Percentiles rank a stretch among this genome's conserved stretches.
phyloP scores from a whole-genome alignment of 2,797 vertebrate genomes.

The Brachyrhaphis roseni region DNA sequence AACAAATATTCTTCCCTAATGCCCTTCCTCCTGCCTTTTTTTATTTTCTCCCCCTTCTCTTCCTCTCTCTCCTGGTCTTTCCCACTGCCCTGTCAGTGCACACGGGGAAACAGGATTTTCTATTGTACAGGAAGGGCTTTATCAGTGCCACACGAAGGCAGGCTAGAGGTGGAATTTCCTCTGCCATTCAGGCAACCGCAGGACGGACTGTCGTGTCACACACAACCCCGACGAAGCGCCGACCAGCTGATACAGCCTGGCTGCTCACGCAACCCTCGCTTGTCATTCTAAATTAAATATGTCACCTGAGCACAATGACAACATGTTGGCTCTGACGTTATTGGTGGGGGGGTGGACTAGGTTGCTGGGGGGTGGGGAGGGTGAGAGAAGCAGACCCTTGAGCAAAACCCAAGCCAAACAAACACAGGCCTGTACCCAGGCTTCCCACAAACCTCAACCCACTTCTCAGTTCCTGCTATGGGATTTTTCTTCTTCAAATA shows the following conservation, averaged over 20 bases:
- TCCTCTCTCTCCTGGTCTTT: constrained; percentile 88
- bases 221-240: constrained; percentile 27
- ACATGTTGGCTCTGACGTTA: constrained; percentile 62
- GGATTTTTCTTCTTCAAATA: constrained; percentile 60
- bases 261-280: constrained; percentile 31
- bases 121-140: constrained; percentile 99
- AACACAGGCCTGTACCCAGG: constrained; percentile 78
- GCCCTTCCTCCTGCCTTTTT: constrained; percentile 29
- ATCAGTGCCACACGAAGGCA: constrained; percentile 97
- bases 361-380: constrained; percentile 31
- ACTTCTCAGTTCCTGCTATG: constrained; percentile 76
- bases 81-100: constrained; percentile 85
- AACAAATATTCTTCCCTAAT: constrained; percentile 52
- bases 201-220: constrained; percentile 83
- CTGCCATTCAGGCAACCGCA: constrained; percentile 84
- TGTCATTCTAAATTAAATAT: constrained; percentile 72
- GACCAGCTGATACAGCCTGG: constrained; percentile 22
- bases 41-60: constrained; percentile 27
- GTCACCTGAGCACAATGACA: constrained; percentile 85
- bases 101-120: constrained; percentile 95
- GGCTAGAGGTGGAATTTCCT: constrained; percentile 98
- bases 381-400: constrained; percentile 66
- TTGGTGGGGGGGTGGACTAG: neutral
- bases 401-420: constrained; percentile 81
- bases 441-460: constrained; percentile 83